Evolutionary conservation across 2,113 vertebrate genomes (phyloP), one percentile per base, ranked within the genome.

Genomic region (Brachyhypopomus occidentalis): DNA sequence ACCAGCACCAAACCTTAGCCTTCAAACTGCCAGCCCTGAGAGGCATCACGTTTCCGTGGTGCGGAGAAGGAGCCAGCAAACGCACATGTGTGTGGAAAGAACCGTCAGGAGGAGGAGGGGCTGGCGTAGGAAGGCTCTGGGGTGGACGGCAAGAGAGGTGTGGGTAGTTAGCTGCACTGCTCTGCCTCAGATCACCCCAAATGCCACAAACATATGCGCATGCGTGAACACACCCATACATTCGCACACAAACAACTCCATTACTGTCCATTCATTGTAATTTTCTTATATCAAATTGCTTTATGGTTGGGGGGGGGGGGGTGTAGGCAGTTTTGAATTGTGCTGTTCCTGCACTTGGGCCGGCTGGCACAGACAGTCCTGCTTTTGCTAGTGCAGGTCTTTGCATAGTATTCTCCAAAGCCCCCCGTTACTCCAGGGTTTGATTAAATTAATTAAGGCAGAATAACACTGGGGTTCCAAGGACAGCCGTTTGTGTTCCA

Each of bases 21-120:
- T 73, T 56, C n/a, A 83, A 81, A 78, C 69, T 27, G 20, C 34
- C 77, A 89, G 82, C 88, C 85, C 88, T 90, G 87, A 91, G 88
- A 91, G 85, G 72, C 62, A 78, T 86, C 82, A 84, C 85, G 83
- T 80, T 52, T 79, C 34, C 36, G 19, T 70, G 80, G 83, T 86
- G 85, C 74, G 83, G 84, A 87, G 87, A 88, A 83, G 82, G 84
- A 89, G 88, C 87, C 86, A 86, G 84, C 83, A 67, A 88, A 90
- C 90, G 90, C 85, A 89, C 89, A 86, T 88, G 83, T 87, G 81
- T 63, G 78, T 48, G 78, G 59, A 41, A 72, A 86, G 85, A 12
- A 17, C 83, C 20, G 85, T 73, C 69, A 36, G 27, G 23, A 41
- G 5, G 63, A 11, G 75, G 66, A 30, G 62, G 45, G 22, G 25